These are phyloP conservation scores for Stomatorhinus walkeri DNA, from an alignment of 2,797 vertebrate species.

Conservation along the genomic window DNA sequence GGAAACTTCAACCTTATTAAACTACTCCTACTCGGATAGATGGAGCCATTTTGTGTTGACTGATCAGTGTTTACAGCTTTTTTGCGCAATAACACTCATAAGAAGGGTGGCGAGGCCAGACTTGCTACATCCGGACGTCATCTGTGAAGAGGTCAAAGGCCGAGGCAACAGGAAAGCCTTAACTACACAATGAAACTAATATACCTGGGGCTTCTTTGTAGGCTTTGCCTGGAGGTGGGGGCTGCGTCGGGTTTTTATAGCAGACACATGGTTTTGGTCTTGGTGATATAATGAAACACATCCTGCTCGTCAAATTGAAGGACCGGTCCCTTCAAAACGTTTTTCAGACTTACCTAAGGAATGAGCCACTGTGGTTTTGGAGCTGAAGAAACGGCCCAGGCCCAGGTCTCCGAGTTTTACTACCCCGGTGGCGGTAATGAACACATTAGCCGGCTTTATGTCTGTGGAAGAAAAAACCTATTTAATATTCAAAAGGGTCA, in stretches of 20 bases:
- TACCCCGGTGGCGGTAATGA: slow-evolving; percentile 96
- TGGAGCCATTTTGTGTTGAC: slow-evolving; percentile 19
- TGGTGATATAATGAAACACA: slow-evolving; percentile 67
- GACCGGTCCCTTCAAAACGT: not conserved
- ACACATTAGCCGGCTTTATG: slow-evolving; percentile 96
- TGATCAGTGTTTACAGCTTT: slow-evolving; percentile 33
- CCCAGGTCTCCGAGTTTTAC: slow-evolving; percentile 96
- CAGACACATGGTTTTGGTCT: slow-evolving; percentile 61
- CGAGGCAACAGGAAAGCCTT: slow-evolving; percentile 64
- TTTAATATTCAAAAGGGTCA: slow-evolving; percentile 32
- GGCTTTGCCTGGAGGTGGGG: slow-evolving; percentile 34
- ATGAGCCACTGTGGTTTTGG: slow-evolving; percentile 93
- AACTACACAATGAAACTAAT: slow-evolving; percentile 55
- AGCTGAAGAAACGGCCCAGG: slow-evolving; percentile 94
- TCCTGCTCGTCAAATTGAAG: slow-evolving; percentile 56
- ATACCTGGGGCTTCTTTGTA: slow-evolving; percentile 32
- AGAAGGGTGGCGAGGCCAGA: slow-evolving; percentile 17
- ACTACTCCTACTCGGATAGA: not conserved
- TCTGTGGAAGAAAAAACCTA: slow-evolving; percentile 57
- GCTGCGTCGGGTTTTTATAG: slow-evolving; percentile 44
- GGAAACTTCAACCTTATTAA: not conserved
- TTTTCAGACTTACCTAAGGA: slow-evolving; percentile 75
- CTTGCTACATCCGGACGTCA: slow-evolving; percentile 39
- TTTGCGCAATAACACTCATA: slow-evolving; percentile 40
- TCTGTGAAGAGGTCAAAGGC: slow-evolving; percentile 52